Evolutionary conservation across 2,113 vertebrate species (phyloP).

Genomic region (Alethe diademata): DNA sequence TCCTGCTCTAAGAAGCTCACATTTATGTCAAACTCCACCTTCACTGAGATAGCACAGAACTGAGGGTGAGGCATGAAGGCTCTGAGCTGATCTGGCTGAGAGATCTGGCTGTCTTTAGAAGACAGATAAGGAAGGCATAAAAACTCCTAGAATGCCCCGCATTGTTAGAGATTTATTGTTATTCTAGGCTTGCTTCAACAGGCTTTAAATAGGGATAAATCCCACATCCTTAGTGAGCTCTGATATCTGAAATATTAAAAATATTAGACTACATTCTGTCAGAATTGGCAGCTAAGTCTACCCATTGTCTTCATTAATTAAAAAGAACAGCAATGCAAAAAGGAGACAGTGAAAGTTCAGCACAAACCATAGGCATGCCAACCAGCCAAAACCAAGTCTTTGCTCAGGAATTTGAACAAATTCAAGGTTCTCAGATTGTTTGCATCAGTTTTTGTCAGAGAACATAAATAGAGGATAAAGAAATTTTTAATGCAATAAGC

Average conservation of each 20-base stretch:
- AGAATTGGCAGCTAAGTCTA: neutral
- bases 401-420: neutral
- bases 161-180: neutral
- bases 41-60: neutral
- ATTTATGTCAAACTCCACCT: neutral
- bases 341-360: conserved; percentile 5
- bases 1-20: neutral
- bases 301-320: conserved; percentile 27
- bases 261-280: neutral
- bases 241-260: neutral
- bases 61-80: neutral
- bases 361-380: neutral
- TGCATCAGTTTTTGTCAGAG: neutral
- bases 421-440: neutral
- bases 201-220: conserved; percentile 6
- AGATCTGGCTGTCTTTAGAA: neutral
- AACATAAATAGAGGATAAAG: neutral
- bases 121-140: neutral
- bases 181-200: neutral
- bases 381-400: neutral
- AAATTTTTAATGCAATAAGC: neutral
- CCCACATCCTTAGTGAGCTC: neutral
- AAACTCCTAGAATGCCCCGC: neutral
- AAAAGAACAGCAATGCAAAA: neutral
- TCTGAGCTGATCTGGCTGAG: neutral